Percentiles rank a stretch among this genome's conserved stretches.
Evolutionary conservation across 2,888 invertebrate genomes (phyloP).

Genomic region (Synanthedon myopaeformis): DNA sequence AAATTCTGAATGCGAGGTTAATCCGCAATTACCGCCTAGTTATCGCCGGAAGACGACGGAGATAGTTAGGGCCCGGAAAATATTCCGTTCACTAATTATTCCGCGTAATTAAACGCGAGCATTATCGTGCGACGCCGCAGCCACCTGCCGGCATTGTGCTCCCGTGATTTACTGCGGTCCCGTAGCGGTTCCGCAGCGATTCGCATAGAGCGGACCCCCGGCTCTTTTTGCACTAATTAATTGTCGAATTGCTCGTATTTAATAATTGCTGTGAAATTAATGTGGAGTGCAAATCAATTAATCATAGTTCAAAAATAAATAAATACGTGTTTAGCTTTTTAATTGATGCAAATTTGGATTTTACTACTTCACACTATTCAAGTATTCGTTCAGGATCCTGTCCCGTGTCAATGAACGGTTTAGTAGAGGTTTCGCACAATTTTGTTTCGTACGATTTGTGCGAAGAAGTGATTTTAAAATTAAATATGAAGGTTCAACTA

Average conservation of each 20-base stretch:
- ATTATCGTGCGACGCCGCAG: conserved; percentile 66
- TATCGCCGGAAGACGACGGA: conserved; percentile 68
- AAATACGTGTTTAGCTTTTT: too few species aligned
- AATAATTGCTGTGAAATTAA: conserved; percentile 65
- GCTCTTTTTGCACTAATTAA: conserved; percentile 67
- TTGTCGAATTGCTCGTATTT: conserved; percentile 65
- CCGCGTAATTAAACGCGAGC: conserved; percentile 70
- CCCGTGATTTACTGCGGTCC: conserved; percentile 65
- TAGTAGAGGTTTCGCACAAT: too few species aligned
- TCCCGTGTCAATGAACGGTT: too few species aligned
- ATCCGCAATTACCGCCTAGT: conserved; percentile 69
- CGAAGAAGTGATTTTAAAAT: too few species aligned
- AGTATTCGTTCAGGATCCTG: too few species aligned
- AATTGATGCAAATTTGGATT: too few species aligned
- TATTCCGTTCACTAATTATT: conserved; percentile 72
- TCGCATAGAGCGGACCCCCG: conserved; percentile 43
- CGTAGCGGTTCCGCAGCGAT: conserved; percentile 56
- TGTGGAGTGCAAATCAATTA: conserved; percentile 26
- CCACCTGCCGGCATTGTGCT: conserved; percentile 68
- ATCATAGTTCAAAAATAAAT: too few species aligned
- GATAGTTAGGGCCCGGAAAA: conserved; percentile 70
- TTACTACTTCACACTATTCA: too few species aligned
- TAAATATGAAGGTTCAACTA: too few species aligned
- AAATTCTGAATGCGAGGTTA: conserved; percentile 66
- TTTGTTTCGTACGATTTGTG: too few species aligned